Conservation (phyloP, 2,113 vertebrate genomes). For the Meleagris gallopavo region DNA sequence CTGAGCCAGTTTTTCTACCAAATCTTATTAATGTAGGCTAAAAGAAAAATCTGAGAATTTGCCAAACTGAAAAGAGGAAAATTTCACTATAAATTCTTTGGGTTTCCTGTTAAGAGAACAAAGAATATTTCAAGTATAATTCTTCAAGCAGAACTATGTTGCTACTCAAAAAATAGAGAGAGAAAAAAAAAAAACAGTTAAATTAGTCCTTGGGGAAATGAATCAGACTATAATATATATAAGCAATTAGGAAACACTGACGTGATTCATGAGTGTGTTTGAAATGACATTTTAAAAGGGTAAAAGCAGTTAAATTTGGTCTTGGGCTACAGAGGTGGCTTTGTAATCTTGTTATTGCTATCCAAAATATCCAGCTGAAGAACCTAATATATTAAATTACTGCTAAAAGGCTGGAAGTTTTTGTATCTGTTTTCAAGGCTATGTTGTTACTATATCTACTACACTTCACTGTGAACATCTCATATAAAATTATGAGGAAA, state of each 20-base stretch:
- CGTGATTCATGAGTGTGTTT: constrained; percentile 58
- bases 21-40: background rate
- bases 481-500: constrained; percentile 41
- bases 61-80: constrained; percentile 3
- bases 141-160: constrained; percentile 11
- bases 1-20: background rate
- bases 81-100: constrained; percentile 31
- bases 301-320: constrained; percentile 67
- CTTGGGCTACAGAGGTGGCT: constrained; percentile 46
- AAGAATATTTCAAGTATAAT: constrained; percentile 38
- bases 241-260: constrained; percentile 63
- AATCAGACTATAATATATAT: constrained; percentile 54
- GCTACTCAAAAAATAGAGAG: background rate
- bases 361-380: constrained; percentile 63
- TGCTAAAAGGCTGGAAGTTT: constrained; percentile 62
- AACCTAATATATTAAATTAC: constrained; percentile 53
- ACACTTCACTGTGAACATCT: constrained; percentile 67
- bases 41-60: constrained; percentile 1
- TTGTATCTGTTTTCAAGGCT: constrained; percentile 58
- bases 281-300: constrained; percentile 69
- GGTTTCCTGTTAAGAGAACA: constrained; percentile 42
- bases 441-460: constrained; percentile 50
- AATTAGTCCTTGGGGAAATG: constrained; percentile 58
- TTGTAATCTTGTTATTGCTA: constrained; percentile 58
- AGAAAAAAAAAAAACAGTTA: constrained; percentile 46